These are phyloP conservation scores for Vimba vimba DNA, from an alignment of 2,113 vertebrate species.

Conservation along the genomic window DNA sequence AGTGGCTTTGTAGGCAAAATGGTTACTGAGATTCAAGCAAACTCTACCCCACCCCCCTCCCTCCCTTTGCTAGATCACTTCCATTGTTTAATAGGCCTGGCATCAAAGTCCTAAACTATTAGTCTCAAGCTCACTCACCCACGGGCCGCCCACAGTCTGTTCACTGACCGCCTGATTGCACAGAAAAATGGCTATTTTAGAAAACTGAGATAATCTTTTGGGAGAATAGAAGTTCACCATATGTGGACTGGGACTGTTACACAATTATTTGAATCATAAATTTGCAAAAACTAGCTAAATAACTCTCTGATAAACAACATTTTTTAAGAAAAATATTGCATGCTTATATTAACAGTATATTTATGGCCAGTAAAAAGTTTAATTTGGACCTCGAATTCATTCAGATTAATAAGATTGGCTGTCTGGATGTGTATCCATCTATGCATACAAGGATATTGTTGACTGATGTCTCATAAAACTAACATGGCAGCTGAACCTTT, in stretches of 20 bases:
- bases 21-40: background rate
- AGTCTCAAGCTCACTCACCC: background rate
- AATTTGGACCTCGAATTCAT: background rate
- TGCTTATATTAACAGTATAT: background rate
- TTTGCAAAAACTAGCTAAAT: background rate
- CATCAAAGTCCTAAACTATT: background rate
- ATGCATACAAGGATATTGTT: background rate
- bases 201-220: background rate
- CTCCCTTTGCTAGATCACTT: background rate
- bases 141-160: background rate
- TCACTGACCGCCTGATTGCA: background rate
- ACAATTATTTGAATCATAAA: background rate
- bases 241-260: background rate
- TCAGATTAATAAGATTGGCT: background rate
- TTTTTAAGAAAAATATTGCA: background rate
- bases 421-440: background rate
- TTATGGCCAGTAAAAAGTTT: background rate
- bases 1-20: background rate
- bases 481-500: background rate
- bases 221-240: background rate
- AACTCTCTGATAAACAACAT: background rate
- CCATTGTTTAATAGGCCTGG: background rate
- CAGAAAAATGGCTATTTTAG: background rate
- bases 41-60: background rate
- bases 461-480: background rate